These are phyloP conservation scores for Patiria miniata DNA, from an alignment of 35 echinoderm and acorn worm species.

Conservation along the genomic window DNA sequence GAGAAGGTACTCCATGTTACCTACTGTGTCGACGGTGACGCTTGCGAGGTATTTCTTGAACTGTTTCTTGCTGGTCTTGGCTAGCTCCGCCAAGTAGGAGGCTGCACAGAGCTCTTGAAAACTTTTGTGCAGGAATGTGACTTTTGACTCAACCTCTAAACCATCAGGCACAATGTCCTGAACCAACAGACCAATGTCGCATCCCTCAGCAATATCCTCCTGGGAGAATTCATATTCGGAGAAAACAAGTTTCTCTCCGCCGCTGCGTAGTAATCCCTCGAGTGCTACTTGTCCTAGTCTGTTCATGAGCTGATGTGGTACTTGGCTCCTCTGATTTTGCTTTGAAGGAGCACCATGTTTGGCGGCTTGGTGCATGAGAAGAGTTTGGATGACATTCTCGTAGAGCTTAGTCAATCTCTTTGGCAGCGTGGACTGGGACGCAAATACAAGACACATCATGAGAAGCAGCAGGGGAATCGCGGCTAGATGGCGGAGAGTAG, in stretches of 20 bases:
- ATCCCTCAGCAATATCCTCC: neutral
- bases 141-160: neutral
- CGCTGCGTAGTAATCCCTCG: constrained; percentile 6
- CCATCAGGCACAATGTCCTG: neutral
- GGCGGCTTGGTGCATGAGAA: neutral
- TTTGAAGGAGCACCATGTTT: neutral
- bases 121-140: constrained; percentile 8
- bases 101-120: constrained; percentile 50
- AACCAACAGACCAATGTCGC: constrained; percentile 17
- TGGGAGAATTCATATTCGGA: neutral
- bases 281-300: constrained; percentile 9
- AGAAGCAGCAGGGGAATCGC: constrained; percentile 17
- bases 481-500: neutral
- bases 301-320: neutral
- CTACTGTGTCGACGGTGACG: neutral
- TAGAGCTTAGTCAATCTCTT: constrained; percentile 19
- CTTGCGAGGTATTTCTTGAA: neutral
- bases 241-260: constrained; percentile 35
- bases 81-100: constrained; percentile 5
- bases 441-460: constrained; percentile 30
- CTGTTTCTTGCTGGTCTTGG: neutral
- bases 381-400: constrained; percentile 1
- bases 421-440: neutral
- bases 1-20: neutral
- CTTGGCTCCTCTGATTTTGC: neutral